Percentiles rank a stretch among this genome's conserved stretches.
phyloP scores from a whole-genome alignment of 2,113 vertebrate genomes.

The Corythornis cristatus region DNA sequence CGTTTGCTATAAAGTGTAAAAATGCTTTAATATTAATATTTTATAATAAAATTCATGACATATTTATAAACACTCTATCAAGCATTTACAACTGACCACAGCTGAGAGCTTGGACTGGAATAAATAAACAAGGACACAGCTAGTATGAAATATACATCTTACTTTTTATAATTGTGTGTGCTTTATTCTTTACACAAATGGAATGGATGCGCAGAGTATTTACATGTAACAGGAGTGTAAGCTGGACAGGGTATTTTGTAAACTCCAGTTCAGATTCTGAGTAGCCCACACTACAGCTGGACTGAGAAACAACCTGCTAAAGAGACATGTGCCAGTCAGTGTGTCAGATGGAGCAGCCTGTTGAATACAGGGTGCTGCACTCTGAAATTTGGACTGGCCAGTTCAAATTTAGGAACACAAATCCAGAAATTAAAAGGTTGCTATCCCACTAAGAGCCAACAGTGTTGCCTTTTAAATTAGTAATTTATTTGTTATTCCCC shows the following conservation, averaged over 20 bases:
- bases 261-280: conserved; percentile 74
- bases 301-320: conserved; percentile 71
- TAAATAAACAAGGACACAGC: conserved; percentile 78
- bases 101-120: conserved; percentile 60
- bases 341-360: conserved; percentile 49
- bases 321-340: conserved; percentile 36
- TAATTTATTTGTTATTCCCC: too few species aligned
- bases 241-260: conserved; percentile 78
- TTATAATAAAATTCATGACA: conserved; percentile 76
- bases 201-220: conserved; percentile 82
- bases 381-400: conserved; percentile 20
- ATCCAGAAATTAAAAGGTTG: conserved; percentile 55
- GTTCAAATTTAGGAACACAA: conserved; percentile 67
- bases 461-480: not conserved
- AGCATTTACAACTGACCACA: conserved; percentile 66
- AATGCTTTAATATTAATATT: conserved; percentile 78
- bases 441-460: conserved; percentile 69
- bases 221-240: conserved; percentile 82
- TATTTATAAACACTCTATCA: conserved; percentile 74
- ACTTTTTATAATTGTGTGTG: conserved; percentile 81
- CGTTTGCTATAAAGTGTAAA: conserved; percentile 78
- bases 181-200: conserved; percentile 88
- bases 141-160: conserved; percentile 85
- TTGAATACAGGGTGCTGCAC: conserved; percentile 57
- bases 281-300: conserved; percentile 60